A percentile compares a stretch with the other conserved stretches of the same genome.
Evolutionary conservation across 2,113 vertebrate genomes (phyloP).

Genomic region (Mystacornis crossleyi): DNA sequence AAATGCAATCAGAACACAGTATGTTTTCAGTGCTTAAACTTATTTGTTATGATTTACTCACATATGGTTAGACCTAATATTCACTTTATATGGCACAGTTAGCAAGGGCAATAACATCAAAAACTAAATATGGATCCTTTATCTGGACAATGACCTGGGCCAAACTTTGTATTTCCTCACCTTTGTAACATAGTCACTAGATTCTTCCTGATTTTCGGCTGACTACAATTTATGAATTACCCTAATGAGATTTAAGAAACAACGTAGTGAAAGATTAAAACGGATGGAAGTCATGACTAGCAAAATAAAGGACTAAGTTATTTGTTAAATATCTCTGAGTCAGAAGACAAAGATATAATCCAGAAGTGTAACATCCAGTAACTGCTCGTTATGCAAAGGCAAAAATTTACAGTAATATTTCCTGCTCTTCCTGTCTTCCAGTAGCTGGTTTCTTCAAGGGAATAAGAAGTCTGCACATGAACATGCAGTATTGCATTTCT

Average conservation of each 20-base stretch:
- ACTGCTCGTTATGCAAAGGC: background rate
- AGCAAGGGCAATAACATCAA: background rate
- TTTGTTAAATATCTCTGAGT: background rate
- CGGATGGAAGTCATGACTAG: background rate
- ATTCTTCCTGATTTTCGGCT: background rate
- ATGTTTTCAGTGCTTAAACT: background rate
- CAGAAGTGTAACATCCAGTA: background rate
- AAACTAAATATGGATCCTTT: background rate
- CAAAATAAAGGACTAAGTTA: background rate
- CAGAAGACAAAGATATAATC: background rate
- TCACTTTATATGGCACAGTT: background rate
- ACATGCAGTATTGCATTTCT: background rate
- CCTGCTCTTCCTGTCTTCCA: background rate
- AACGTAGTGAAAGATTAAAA: background rate
- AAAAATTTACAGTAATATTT: background rate
- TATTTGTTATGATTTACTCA: background rate
- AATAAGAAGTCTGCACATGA: background rate
- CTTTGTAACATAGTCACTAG: background rate
- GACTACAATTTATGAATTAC: background rate
- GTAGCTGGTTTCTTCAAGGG: background rate
- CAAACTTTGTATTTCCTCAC: background rate
- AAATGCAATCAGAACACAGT: background rate
- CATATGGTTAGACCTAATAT: background rate
- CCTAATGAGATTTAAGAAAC: background rate
- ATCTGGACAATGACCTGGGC: background rate